Percentiles rank a stretch among this genome's conserved stretches.
These are phyloP conservation scores for Dioctria linearis DNA, from an alignment of 2,888 invertebrate genomes.

Conservation along the genomic window DNA sequence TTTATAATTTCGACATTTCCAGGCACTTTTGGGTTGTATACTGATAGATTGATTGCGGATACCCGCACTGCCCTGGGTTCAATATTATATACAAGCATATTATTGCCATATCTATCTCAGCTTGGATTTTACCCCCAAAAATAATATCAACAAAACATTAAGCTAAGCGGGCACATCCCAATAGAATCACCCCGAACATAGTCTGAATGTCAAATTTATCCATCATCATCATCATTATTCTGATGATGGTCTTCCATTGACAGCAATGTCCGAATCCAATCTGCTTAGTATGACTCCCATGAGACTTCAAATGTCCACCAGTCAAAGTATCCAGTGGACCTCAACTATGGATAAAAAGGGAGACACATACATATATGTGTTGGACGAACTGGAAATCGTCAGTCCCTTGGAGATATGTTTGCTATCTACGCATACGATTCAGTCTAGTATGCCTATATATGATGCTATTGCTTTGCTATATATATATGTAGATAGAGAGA, in stretches of 20 bases:
- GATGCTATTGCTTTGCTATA: not conserved
- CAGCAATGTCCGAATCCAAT: constrained; percentile 58
- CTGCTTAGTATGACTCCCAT: constrained; percentile 57
- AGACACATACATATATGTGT: not conserved
- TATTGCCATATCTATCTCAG: not conserved
- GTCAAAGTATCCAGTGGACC: constrained; percentile 51
- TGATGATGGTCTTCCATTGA: constrained; percentile 59
- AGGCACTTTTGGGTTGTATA: constrained; percentile 34
- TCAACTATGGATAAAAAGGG: not conserved
- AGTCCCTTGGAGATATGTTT: constrained; percentile 8
- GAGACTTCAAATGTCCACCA: constrained; percentile 56
- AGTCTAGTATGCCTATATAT: not conserved
- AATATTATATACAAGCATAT: not conserved
- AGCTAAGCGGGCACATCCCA: constrained; percentile 53
- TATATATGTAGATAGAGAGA: too few species aligned
- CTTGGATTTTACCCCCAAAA: constrained; percentile 29
- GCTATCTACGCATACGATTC: constrained; percentile 34
- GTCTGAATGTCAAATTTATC: constrained; percentile 58
- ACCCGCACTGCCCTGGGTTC: constrained; percentile 9
- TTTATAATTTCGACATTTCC: constrained; percentile 46
- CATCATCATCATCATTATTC: constrained; percentile 59
- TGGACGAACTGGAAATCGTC: not conserved
- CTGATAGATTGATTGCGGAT: constrained; percentile 49
- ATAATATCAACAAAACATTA: constrained; percentile 49
- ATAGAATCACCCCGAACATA: constrained; percentile 41